Evolutionary conservation across 2,113 vertebrate genomes (phyloP).

Genomic region (Bambusicola thoracicus): DNA sequence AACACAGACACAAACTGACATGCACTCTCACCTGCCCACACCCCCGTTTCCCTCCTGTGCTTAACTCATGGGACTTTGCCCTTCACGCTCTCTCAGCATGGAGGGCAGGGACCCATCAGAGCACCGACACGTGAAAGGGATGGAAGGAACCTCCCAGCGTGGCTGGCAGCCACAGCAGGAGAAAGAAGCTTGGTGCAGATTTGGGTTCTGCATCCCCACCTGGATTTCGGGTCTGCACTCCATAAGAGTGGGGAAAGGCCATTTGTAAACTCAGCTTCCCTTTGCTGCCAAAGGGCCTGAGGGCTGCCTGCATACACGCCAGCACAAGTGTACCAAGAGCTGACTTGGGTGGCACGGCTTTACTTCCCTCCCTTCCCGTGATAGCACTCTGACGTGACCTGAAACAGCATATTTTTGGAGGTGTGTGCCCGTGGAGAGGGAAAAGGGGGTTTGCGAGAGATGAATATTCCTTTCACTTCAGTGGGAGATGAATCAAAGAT

Average conservation of each 20-base stretch:
- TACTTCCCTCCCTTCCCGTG: neutral
- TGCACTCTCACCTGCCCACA: neutral
- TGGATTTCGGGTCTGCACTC: neutral
- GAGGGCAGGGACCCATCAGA: neutral
- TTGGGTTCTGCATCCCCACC: neutral
- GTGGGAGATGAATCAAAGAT: conserved; percentile 38
- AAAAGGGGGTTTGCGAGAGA: conserved; percentile 4
- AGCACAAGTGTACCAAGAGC: neutral
- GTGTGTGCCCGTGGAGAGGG: neutral
- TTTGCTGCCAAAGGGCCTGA: neutral
- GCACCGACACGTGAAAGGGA: neutral
- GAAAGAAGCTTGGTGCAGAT: neutral
- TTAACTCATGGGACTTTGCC: neutral
- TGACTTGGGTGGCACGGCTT: neutral
- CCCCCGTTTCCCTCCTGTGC: neutral
- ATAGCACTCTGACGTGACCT: neutral
- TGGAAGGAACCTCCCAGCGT: neutral
- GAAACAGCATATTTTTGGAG: neutral
- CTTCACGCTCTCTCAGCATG: neutral
- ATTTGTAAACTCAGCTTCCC: neutral
- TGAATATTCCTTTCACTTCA: conserved; percentile 16
- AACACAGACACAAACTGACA: neutral
- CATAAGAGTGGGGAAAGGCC: neutral
- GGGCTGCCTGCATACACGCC: neutral
- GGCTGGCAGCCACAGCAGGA: neutral